These are phyloP conservation scores for Corydoras sp. DNA, from an alignment of 2,113 vertebrate genomes.

Conservation along the genomic window DNA sequence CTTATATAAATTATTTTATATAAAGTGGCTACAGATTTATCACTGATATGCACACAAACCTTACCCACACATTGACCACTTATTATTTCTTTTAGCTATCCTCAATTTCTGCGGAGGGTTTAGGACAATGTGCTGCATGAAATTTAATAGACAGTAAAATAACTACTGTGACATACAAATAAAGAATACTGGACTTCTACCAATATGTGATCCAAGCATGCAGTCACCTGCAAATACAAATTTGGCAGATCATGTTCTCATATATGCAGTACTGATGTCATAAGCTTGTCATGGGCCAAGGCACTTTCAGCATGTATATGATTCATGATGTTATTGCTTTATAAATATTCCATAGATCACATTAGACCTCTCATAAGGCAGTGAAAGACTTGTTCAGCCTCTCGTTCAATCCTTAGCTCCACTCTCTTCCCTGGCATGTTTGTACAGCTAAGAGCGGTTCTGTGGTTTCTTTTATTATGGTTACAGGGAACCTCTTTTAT, in stretches of 20 bases:
- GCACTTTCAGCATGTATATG: conserved; percentile 24
- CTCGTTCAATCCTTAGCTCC: conserved; percentile 18
- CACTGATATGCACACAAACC: conserved; percentile 13
- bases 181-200: background rate
- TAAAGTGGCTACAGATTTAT: background rate
- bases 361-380: conserved; percentile 19
- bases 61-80: background rate
- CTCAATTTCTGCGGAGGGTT: too few species aligned
- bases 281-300: conserved; percentile 13
- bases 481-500: conserved; percentile 13
- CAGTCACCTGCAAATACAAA: conserved; percentile 4
- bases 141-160: conserved; percentile 5
- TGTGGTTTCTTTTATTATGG: conserved; percentile 25
- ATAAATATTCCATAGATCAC: conserved; percentile 30
- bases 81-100: too few species aligned
- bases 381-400: conserved; percentile 11
- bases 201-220: background rate
- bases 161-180: conserved; percentile 8
- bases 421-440: conserved; percentile 22
- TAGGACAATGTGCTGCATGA: conserved; percentile 6
- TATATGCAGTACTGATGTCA: conserved; percentile 5
- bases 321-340: conserved; percentile 29
- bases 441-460: conserved; percentile 10
- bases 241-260: background rate
- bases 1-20: background rate